Evolutionary conservation across 2,888 invertebrate genomes (phyloP).

Genomic region (Ceramica pisi): DNA sequence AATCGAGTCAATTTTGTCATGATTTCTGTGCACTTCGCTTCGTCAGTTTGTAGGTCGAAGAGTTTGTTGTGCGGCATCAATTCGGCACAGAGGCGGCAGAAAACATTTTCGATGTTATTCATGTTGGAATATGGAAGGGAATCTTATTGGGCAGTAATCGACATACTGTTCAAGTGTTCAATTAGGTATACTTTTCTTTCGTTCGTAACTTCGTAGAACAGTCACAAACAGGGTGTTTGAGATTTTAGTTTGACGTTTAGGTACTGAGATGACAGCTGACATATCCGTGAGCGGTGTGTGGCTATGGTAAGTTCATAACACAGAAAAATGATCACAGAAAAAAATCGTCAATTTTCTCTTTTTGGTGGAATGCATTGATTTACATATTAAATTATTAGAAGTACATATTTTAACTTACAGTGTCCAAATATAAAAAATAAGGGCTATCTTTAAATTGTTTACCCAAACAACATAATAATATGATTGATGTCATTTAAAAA

Average conservation of each 20-base stretch:
- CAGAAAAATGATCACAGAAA: background rate
- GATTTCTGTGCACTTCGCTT: slow-evolving; percentile 68
- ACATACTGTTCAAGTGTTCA: slow-evolving; percentile 35
- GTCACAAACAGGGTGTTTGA: background rate
- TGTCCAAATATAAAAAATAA: background rate
- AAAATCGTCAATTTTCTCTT: background rate
- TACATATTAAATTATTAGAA: background rate
- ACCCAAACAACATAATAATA: background rate
- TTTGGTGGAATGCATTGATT: background rate
- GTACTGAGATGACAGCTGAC: background rate
- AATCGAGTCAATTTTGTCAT: slow-evolving; percentile 73
- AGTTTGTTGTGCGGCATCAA: slow-evolving; percentile 73
- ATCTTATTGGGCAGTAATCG: background rate
- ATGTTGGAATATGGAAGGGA: slow-evolving; percentile 52
- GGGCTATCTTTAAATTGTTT: background rate
- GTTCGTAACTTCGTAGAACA: background rate
- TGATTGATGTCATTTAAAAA: background rate
- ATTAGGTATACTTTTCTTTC: too few relatives aligned
- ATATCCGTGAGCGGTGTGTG: background rate
- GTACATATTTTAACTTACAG: background rate
- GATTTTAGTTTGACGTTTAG: background rate
- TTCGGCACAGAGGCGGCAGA: slow-evolving; percentile 79
- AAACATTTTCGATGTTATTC: slow-evolving; percentile 63
- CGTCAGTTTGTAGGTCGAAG: slow-evolving; percentile 70
- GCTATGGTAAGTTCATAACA: background rate